Evolutionary conservation across 2,113 vertebrate species (phyloP), one percentile per base, ranked within the genome.

Genomic region (Apeltes quadracus): DNA sequence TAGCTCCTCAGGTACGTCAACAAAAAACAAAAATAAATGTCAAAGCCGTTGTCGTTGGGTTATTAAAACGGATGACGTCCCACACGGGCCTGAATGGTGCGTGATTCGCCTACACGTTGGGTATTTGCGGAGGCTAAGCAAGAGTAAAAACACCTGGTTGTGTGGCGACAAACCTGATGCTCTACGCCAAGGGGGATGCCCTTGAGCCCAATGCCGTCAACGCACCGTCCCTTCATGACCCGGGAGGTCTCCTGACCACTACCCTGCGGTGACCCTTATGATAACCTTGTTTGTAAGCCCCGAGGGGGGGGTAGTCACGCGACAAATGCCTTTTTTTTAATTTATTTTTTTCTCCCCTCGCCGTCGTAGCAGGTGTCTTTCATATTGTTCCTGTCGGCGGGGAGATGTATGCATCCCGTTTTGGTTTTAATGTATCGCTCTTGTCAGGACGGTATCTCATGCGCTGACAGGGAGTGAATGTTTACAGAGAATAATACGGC

Each of bases 61-160:
- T 86, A 77, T 84, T 86, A 77, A 86, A 84, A 75, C 66, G 72
- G 88, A 89, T 92, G 89, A 91, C 82, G 78, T 75, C 71, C 69
- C 61, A 71, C 61, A 79, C 50, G 38, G 71, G 63, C 69, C 65
- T 51, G 69, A 80, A 79, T 57, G 69, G 61, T 53, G 75, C 63
- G 69, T 85, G 80, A 89, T 89, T 84, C 57, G 91, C 88, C 89
- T 91, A 89, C 77, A 72, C 53, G 72, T 54, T 48, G 71, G 61
- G 65, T 69, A 70, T 84, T 72, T 69, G 56, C 59, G 66, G 66
- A 56, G 68, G 62, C 84, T 34, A 55, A 3, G 14, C 48, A 67
- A 54, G 73, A 55, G 27, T 48, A n/a, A 18, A 69, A 69, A 38
- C 74, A 69, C 70, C 75, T 81, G 74, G 76, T 87, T 78, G 79